Base-by-base conservation (phyloP, 2,797 vertebrate species). In the Labroides dimidiatus region DNA sequence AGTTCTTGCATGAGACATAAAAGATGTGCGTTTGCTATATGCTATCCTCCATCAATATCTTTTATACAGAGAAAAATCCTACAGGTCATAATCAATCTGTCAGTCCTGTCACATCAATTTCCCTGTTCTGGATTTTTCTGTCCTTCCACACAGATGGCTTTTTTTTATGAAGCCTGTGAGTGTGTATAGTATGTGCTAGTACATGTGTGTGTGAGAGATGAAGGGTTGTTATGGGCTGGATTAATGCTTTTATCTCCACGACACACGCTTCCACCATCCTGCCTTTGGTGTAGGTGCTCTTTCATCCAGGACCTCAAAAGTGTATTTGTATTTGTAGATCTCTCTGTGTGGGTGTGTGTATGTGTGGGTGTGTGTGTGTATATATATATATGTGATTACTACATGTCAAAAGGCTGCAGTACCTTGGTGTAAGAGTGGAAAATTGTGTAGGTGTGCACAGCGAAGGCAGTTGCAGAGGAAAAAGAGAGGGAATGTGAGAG, bases 251-350 rank as follows among this genome's bases (percentile, higher is more conserved):
- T 81, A 87, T 86, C 78, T 84, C 68, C 20, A 49, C 19, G 21
- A 60, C 69, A 78, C 84, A 80, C 53, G 6, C 64, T 74, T 78
- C 78, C 30, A 33, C 30, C 30, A 6, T 33, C 30, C 30, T 33
- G 30, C 30, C 5, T 33, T 33, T 87, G 77, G 85, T 90, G 88
- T 83, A 78, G 80, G 85, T 84, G 84, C 77, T 84, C 80, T 90
- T 86, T 87, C 77, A 90, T 92, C 84, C 77, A 75, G 69, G 65
- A 47, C 70, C 68, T 82, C 72, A 33, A 43, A 67, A 16, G 54
- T 37, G 48, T 49, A 16, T 68, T 27, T 54, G 47, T 64, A n/a
- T 27, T 36, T 36, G 42, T 53, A 36, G 30, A 33, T 33, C 30
- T 6, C 4, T 33, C 4, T 6, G 8, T 33, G 30, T 9, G 30